These are phyloP conservation scores for Scaptomyza cyrtandrae DNA, from an alignment of 2,888 invertebrate genomes.

Conservation along the genomic window DNA sequence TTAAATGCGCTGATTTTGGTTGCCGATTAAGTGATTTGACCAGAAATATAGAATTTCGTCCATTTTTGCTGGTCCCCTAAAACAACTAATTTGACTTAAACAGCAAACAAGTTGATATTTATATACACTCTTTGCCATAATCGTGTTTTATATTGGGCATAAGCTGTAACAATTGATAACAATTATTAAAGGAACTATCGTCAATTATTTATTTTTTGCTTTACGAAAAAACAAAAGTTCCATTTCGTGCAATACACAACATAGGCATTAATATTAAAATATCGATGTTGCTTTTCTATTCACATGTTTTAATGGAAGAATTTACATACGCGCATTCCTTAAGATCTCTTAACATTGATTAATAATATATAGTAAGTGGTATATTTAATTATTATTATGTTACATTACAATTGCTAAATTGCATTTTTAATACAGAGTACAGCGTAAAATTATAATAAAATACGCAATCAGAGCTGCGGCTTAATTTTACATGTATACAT, in stretches of 20 bases:
- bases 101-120: too few relatives aligned
- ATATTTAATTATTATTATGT: conserved; percentile 40
- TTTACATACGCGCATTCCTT: conserved; percentile 55
- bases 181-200: conserved; percentile 1
- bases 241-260: conserved; percentile 2
- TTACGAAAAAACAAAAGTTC: conserved; percentile 6
- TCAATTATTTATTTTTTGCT: conserved; percentile 7
- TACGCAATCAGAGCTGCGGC: conserved; percentile 36
- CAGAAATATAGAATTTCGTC: too few relatives aligned
- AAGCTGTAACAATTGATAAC: too few relatives aligned
- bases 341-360: conserved; percentile 49
- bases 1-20: too few relatives aligned
- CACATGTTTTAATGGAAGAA: conserved; percentile 71
- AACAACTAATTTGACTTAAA: too few relatives aligned
- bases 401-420: conserved; percentile 68
- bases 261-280: background rate
- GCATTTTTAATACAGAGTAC: conserved; percentile 71
- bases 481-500: conserved; percentile 27
- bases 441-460: conserved; percentile 43
- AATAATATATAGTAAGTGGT: conserved; percentile 45
- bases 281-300: conserved; percentile 35
- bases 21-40: too few relatives aligned
- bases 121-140: too few relatives aligned
- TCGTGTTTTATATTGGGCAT: too few relatives aligned
- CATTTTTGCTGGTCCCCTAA: too few relatives aligned